These are phyloP conservation scores for Progne subis DNA, from an alignment of 2,113 vertebrate genomes.

Conservation along the genomic window DNA sequence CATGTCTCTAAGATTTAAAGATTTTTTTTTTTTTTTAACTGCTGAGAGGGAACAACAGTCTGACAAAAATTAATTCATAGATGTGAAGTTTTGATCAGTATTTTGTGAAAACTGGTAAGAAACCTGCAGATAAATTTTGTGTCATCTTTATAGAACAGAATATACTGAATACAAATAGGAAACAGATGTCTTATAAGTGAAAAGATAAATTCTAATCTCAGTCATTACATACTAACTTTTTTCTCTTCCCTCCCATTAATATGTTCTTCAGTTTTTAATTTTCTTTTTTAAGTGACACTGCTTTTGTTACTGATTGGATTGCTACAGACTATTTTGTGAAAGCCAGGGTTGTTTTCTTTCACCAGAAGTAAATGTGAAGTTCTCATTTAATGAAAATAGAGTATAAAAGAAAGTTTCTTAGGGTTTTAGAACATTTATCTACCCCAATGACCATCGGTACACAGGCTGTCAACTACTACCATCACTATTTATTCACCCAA, in stretches of 20 bases:
- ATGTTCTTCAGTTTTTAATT: not conserved
- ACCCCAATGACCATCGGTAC: not conserved
- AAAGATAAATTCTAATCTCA: slow-evolving; percentile 20
- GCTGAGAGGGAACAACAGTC: not conserved
- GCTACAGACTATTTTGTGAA: not conserved
- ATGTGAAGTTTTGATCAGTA: not conserved
- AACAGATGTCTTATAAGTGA: slow-evolving; percentile 5
- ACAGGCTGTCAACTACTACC: not conserved
- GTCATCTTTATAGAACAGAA: not conserved
- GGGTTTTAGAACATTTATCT: not conserved
- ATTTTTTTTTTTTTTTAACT: not conserved
- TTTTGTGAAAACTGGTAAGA: not conserved
- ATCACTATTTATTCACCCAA: not conserved
- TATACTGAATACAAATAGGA: not conserved
- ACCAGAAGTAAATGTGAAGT: not conserved
- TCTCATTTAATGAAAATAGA: not conserved
- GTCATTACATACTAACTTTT: not conserved
- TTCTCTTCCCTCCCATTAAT: not conserved
- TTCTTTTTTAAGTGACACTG: not conserved
- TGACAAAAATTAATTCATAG: not conserved
- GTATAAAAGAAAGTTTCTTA: not conserved
- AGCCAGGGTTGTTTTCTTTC: not conserved
- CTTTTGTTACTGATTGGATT: not conserved
- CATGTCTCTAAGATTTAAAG: not conserved
- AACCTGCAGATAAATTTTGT: not conserved